A percentile compares a stretch with the other conserved stretches of the same genome.
Conservation (phyloP, 1,140 invertebrate species). For the Cotesia typhae region DNA sequence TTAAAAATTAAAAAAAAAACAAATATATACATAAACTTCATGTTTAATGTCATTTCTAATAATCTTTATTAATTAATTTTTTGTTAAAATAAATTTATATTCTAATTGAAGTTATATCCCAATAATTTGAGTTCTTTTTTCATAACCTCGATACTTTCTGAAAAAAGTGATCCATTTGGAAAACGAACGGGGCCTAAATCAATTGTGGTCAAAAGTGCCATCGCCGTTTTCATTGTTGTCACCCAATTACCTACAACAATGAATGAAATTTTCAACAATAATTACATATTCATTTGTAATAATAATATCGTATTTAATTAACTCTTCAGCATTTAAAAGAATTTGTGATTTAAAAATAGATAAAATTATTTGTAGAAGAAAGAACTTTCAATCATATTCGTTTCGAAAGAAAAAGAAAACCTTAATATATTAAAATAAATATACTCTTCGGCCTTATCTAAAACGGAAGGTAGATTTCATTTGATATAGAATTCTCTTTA, state of each 20-base stretch:
- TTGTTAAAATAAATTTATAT: neutral
- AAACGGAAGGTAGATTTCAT: no score
- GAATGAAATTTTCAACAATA: neutral
- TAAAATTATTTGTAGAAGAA: no score
- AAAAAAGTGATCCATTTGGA: constrained; percentile 62
- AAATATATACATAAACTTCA: neutral
- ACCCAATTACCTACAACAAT: constrained; percentile 69
- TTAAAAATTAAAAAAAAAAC: neutral
- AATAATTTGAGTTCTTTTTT: constrained; percentile 43
- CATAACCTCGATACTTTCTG: constrained; percentile 48
- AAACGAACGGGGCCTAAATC: constrained; percentile 69
- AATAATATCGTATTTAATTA: no score
- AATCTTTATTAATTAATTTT: neutral
- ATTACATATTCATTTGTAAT: no score
- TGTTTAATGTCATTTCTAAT: neutral
- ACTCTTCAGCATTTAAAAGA: no score
- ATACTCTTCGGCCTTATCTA: no score
- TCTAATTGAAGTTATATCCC: neutral
- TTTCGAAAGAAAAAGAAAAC: no score
- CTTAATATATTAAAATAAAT: no score
- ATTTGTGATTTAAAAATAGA: no score
- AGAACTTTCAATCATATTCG: no score
- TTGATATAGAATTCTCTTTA: no score
- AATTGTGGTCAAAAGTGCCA: constrained; percentile 69
- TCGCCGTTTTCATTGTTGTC: constrained; percentile 74